These are phyloP conservation scores for Ploceus nigricollis DNA, from an alignment of 2,113 vertebrate species.

Conservation along the genomic window DNA sequence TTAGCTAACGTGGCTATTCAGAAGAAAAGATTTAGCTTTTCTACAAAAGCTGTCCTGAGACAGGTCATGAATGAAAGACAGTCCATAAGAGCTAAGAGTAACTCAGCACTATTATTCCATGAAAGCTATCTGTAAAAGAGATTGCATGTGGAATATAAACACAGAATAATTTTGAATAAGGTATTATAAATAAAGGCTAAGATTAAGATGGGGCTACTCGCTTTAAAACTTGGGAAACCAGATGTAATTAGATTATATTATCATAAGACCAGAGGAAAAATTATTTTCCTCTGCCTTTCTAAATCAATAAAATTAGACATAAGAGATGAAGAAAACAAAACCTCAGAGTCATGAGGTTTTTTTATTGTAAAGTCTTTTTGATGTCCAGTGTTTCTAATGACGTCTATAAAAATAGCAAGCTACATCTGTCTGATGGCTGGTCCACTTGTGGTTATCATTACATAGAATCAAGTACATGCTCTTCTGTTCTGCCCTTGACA, in stretches of 20 bases:
- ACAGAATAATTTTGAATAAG: neutral
- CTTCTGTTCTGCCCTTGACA: neutral
- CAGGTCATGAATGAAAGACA: accelerated
- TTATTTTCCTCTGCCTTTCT: neutral
- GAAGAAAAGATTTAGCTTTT: neutral
- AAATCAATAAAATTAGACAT: neutral
- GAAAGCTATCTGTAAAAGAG: neutral
- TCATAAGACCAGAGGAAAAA: neutral
- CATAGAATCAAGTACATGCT: neutral
- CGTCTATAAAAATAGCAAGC: neutral
- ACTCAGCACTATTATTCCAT: neutral
- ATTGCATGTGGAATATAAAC: neutral
- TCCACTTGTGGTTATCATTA: neutral
- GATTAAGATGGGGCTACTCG: neutral
- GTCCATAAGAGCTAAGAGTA: neutral
- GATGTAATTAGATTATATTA: neutral
- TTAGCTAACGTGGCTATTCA: neutral
- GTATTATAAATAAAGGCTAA: neutral
- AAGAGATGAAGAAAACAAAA: neutral
- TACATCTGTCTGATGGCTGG: neutral
- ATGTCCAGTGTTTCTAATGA: neutral
- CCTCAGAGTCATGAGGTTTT: neutral
- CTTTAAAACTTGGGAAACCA: neutral
- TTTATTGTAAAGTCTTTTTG: neutral
- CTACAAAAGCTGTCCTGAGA: neutral